A percentile compares a stretch with the other conserved stretches of the same genome.
phyloP scores from a whole-genome alignment of 2,888 invertebrate genomes.

The Drosophila fungiperda region DNA sequence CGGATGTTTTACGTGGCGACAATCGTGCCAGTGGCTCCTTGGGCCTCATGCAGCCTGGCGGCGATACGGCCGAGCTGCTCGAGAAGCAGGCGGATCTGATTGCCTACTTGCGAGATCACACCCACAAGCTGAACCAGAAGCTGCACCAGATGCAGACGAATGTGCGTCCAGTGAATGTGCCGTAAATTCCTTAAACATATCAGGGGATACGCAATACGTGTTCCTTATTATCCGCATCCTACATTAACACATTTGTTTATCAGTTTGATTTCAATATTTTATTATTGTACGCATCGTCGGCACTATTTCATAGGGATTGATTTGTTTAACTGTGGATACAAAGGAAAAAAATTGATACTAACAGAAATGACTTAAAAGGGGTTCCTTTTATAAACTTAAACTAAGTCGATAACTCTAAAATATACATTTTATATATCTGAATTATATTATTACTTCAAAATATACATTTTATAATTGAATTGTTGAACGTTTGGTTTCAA shows the following conservation, averaged over 20 bases:
- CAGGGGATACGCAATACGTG: conserved; percentile 29
- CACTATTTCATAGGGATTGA: conserved; percentile 15
- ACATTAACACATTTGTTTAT: conserved; percentile 9
- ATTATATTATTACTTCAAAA: conserved; percentile 9
- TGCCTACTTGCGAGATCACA: conserved; percentile 89
- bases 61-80: conserved; percentile 87
- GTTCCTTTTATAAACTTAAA: conserved; percentile 19
- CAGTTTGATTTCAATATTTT: conserved; percentile 34
- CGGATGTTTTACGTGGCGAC: conserved; percentile 88
- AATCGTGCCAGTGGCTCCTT: conserved; percentile 81
- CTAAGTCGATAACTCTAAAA: conserved; percentile 23
- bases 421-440: conserved; percentile 12
- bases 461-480: conserved; percentile 20
- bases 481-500: conserved; percentile 4
- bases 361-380: conserved; percentile 10
- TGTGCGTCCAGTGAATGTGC: conserved; percentile 79
- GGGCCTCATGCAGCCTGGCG: conserved; percentile 85
- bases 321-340: conserved; percentile 49
- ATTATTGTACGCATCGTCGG: conserved; percentile 29
- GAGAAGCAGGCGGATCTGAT: conserved; percentile 91
- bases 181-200: conserved; percentile 65
- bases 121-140: conserved; percentile 88
- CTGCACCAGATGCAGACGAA: conserved; percentile 87
- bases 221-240: conserved; percentile 23
- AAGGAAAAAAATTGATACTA: conserved; percentile 2